These are phyloP conservation scores for Hybognathus amarus DNA, from an alignment of 2,797 vertebrate species.

Conservation along the genomic window DNA sequence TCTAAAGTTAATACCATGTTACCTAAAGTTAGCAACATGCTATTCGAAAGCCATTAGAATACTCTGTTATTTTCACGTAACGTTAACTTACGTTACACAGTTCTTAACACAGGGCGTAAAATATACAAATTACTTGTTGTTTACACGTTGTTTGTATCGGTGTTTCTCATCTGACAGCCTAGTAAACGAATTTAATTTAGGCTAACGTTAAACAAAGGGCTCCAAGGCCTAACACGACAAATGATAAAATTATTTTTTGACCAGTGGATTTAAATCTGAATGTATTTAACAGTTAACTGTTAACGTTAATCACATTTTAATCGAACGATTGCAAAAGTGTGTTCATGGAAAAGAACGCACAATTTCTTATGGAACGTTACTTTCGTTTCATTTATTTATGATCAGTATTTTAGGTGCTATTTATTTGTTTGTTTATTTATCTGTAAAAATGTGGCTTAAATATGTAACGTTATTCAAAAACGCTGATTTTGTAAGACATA, in stretches of 20 bases:
- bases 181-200: background rate
- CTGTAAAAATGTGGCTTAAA: background rate
- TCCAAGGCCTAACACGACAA: slow-evolving; percentile 3
- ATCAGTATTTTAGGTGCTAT: background rate
- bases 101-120: background rate
- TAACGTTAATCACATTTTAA: too few species aligned
- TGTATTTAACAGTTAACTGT: too few species aligned
- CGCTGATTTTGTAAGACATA: background rate
- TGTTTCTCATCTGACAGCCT: background rate
- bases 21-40: slow-evolving; percentile 26
- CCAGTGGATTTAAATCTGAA: background rate
- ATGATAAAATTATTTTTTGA: background rate
- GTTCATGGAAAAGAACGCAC: background rate
- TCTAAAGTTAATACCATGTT: slow-evolving; percentile 9
- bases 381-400: background rate
- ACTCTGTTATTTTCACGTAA: background rate
- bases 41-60: background rate
- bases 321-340: background rate
- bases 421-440: background rate
- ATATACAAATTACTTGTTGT: background rate
- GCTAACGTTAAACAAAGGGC: background rate
- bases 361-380: background rate
- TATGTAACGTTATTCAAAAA: background rate
- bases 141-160: background rate
- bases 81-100: background rate